Evolutionary conservation across 2,888 invertebrate species (phyloP).

Genomic region (Noctuana brunneofusca): DNA sequence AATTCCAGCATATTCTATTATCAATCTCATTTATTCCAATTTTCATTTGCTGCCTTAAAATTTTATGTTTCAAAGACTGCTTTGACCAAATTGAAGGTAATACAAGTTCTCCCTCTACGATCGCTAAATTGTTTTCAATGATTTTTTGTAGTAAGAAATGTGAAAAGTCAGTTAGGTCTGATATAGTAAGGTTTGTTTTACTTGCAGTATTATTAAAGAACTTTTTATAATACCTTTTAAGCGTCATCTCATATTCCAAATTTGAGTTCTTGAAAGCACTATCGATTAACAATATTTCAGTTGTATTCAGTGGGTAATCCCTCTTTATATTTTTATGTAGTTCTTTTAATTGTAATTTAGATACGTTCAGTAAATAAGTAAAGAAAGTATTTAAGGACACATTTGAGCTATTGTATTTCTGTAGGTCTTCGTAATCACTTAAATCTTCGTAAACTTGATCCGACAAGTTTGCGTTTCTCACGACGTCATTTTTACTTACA

Average conservation of each 20-base stretch:
- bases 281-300: constrained; percentile 43
- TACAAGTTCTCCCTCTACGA: constrained; percentile 43
- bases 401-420: constrained; percentile 10
- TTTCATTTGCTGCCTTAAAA: constrained; percentile 54
- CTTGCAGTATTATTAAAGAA: constrained; percentile 41
- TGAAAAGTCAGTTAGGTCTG: constrained; percentile 54
- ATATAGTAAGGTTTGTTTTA: constrained; percentile 48
- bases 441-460: not conserved
- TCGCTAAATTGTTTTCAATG: constrained; percentile 45
- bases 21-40: constrained; percentile 48
- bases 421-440: not conserved
- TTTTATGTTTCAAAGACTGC: constrained; percentile 49
- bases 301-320: constrained; percentile 44
- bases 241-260: constrained; percentile 45
- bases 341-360: constrained; percentile 43
- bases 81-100: constrained; percentile 46
- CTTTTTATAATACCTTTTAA: constrained; percentile 46
- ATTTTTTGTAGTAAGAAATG: constrained; percentile 50
- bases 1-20: constrained; percentile 47
- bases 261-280: constrained; percentile 43
- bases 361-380: constrained; percentile 42
- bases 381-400: constrained; percentile 24
- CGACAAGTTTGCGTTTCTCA: constrained; percentile 36
- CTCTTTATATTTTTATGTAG: constrained; percentile 46
- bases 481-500: constrained; percentile 29